Conservation (phyloP, 2,113 vertebrate genomes). For the Diphyllodes magnificus region DNA sequence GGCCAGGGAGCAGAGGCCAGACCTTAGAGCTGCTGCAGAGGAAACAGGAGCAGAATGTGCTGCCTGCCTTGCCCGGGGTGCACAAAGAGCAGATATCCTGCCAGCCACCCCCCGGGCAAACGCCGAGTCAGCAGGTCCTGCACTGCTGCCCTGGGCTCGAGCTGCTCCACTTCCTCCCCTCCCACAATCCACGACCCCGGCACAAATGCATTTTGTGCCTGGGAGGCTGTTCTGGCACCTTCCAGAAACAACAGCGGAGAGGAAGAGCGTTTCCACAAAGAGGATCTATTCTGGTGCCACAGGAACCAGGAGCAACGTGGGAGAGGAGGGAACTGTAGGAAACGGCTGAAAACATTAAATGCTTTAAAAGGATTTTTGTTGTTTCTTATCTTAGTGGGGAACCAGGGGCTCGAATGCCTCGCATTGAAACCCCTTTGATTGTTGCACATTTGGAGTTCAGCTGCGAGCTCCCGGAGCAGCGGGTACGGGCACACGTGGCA, state of each 20-base stretch:
- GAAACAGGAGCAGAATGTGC: background rate
- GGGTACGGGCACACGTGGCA: background rate
- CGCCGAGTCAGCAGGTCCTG: background rate
- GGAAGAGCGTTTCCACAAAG: constrained; percentile 21
- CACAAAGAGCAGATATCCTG: constrained; percentile 54
- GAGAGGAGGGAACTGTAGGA: constrained; percentile 18
- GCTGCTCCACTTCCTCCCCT: constrained; percentile 1
- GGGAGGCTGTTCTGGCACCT: background rate
- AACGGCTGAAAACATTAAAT: background rate
- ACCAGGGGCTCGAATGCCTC: background rate
- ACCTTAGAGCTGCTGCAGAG: background rate
- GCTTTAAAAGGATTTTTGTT: background rate
- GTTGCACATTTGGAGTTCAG: background rate
- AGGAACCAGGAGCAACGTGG: constrained; percentile 29
- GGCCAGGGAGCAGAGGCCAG: constrained; percentile 29
- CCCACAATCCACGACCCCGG: background rate
- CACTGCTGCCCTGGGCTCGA: background rate
- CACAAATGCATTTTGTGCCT: background rate
- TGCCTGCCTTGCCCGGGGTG: background rate
- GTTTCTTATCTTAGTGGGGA: constrained; percentile 27
- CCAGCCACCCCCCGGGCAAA: background rate
- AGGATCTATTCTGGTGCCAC: constrained; percentile 43
- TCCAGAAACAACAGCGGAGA: constrained; percentile 21
- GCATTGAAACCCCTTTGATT: background rate
- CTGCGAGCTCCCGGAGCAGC: background rate